Evolutionary conservation across 2,888 invertebrate species (phyloP), one percentile per base, ranked within the genome.

Genomic region (Ophion ellenae): DNA sequence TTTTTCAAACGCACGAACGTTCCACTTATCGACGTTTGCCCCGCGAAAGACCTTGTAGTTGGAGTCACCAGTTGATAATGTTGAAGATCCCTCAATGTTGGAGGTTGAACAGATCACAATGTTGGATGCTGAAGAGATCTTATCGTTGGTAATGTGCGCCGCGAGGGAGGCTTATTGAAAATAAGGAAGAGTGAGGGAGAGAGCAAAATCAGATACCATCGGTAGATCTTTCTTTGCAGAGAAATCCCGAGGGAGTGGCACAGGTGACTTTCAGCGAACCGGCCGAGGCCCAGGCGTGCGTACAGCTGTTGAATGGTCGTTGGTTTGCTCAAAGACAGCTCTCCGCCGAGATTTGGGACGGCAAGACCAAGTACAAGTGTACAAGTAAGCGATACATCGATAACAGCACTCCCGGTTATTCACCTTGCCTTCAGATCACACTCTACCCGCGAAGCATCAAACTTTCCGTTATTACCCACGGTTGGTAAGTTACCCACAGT

Each of bases 171-270:
- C 9, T 40, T 40, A 53, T 53, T 17, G 14, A 53, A 53, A 40
- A 57, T 57, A 20, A 20, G 2, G 0, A 20, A 61, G 7, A 61
- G 9, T 24, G 14, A 66, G 47, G 14, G 14, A 64, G 1, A 17
- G 53, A 40, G 40, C 9, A 5, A 40, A 40, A 53, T 53, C 17
- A 17, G 53, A 5, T 53, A 53, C 17, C 53, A 53, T 53, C 53
- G 53, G 0, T 53, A 17, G 53, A 53, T 17, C 53, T 79, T 82
- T 71, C 28, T 77, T 92, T 89, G 59, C 93, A 97, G 97, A 95
- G 98, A 88, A 97, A 99, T 95, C 97, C 98, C 0, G 99, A 99
- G 91, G 99, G 99, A 32, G 97, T 99, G 0, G 98, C 98, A 0
- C 97, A 99, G 90, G 96, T 99, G 1, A 97, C 97, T 28, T 99